phyloP scores from a whole-genome alignment of 2,888 invertebrate species.

The Eilema caniola region DNA sequence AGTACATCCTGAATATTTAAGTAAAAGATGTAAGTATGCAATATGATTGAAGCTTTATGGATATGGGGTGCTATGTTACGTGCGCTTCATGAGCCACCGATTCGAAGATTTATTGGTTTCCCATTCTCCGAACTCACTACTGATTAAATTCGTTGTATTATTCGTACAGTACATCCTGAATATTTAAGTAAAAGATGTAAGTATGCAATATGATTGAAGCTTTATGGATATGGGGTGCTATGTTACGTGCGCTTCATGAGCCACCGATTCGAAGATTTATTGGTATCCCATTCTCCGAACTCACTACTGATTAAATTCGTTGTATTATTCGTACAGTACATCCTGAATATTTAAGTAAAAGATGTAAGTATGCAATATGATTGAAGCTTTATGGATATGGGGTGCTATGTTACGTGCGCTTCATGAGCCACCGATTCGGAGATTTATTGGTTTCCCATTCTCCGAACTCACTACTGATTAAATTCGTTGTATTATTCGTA shows the following conservation, averaged over 20 bases:
- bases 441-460: not conserved
- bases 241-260: too few relatives aligned
- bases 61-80: not conserved
- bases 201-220: not conserved
- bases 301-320: not conserved
- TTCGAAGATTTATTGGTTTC: not conserved
- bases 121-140: too few relatives aligned
- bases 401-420: not conserved
- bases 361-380: not conserved
- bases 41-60: too few relatives aligned
- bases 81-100: not conserved
- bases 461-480: not conserved
- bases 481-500: slow-evolving; percentile 1
- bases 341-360: not conserved
- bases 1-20: not conserved
- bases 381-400: too few relatives aligned
- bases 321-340: slow-evolving; percentile 1
- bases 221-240: not conserved
- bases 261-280: not conserved
- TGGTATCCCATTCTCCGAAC: too few relatives aligned
- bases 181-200: not conserved
- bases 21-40: not conserved
- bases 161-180: not conserved
- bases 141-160: slow-evolving; percentile 5
- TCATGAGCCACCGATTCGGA: not conserved